Evolutionary conservation across 2,797 vertebrate genomes (phyloP).

Genomic region (Chaunax sp.): DNA sequence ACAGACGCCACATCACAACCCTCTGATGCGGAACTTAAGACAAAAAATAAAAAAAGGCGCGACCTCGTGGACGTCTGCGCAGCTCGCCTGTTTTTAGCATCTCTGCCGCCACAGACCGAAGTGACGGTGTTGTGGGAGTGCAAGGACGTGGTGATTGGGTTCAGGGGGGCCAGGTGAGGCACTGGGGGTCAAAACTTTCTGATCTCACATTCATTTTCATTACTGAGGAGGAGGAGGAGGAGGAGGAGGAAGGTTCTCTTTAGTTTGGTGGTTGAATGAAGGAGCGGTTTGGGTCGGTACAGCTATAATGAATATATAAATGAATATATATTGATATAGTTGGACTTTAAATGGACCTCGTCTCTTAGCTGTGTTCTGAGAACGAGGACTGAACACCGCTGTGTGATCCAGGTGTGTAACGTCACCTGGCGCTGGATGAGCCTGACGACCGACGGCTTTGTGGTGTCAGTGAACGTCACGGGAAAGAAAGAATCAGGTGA

Average conservation of each 20-base stretch:
- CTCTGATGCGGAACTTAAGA: constrained; percentile 23
- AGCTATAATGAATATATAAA: constrained; percentile 60
- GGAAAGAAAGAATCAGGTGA: constrained; percentile 11
- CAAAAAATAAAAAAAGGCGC: neutral
- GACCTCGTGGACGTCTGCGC: constrained; percentile 55
- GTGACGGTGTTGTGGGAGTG: no score
- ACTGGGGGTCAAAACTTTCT: constrained; percentile 51
- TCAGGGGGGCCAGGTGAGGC: constrained; percentile 49
- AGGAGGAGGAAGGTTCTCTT: constrained; percentile 34
- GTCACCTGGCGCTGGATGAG: constrained; percentile 2
- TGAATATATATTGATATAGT: constrained; percentile 53
- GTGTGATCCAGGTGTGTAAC: neutral
- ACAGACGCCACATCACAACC: constrained; percentile 62
- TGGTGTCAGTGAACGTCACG: neutral
- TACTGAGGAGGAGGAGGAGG: constrained; percentile 37
- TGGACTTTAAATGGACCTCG: constrained; percentile 32
- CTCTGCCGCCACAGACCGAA: no score
- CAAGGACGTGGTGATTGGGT: constrained; percentile 40
- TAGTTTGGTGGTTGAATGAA: constrained; percentile 42
- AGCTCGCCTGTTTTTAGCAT: constrained; percentile 70
- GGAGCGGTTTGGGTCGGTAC: constrained; percentile 8
- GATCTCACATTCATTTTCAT: constrained; percentile 65
- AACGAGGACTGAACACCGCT: constrained; percentile 6
- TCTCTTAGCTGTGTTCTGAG: constrained; percentile 28
- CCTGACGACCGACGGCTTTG: neutral